phyloP scores from a whole-genome alignment of 37 sponge, comb jelly and placozoan genomes.

The Beroe ovata region DNA sequence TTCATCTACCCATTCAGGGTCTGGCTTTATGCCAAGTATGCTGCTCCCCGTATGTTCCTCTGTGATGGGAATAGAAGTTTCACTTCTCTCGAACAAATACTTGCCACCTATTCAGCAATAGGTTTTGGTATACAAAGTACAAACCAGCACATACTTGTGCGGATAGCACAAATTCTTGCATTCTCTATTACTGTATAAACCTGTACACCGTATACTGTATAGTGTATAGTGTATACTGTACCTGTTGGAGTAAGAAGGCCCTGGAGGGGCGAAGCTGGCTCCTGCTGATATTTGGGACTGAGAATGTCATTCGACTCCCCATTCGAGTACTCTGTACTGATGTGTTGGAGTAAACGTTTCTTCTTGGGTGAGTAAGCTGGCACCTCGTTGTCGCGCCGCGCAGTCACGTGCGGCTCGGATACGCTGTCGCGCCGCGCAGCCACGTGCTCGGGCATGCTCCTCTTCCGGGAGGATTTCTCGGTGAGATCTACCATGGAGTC shows the following conservation, averaged over 20 bases:
- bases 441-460: not conserved
- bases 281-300: constrained; percentile 1
- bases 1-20: constrained; percentile 38
- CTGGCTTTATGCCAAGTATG: not conserved
- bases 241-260: constrained; percentile 30
- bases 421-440: not conserved
- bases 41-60: not conserved
- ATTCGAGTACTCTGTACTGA: constrained; percentile 5
- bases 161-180: no score
- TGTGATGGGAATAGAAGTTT: no score
- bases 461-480: not conserved
- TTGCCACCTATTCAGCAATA: no score
- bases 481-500: not conserved
- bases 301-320: not conserved
- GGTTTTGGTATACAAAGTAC: no score
- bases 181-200: no score
- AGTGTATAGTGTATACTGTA: not conserved
- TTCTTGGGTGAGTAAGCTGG: constrained; percentile 20
- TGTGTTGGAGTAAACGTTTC: constrained; percentile 11
- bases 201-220: no score
- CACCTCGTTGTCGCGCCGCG: not conserved
- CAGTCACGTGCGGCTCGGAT: not conserved
- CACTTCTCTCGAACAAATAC: no score
- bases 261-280: not conserved
- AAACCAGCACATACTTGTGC: no score